These are phyloP conservation scores for Hemaris fuciformis DNA, from an alignment of 2,888 invertebrate species.

Conservation along the genomic window DNA sequence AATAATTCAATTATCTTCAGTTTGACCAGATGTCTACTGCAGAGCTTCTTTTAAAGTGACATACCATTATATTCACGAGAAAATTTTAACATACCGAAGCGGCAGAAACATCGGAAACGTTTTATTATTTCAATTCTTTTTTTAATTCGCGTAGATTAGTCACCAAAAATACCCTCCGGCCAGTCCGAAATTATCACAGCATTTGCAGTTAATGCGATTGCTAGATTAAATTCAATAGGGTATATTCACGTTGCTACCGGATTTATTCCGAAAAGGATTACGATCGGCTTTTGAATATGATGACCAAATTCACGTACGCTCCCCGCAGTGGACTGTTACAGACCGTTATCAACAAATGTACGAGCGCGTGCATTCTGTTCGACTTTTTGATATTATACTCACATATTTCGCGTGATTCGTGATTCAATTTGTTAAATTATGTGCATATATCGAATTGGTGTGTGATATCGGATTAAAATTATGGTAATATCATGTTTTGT, in stretches of 20 bases:
- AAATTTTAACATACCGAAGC: neutral
- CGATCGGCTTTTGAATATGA: slow-evolving; percentile 17
- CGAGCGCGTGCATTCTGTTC: neutral
- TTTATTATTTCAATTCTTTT: neutral
- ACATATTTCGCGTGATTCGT: neutral
- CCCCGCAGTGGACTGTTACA: neutral
- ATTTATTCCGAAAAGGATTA: slow-evolving; percentile 16
- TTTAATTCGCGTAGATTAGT: neutral
- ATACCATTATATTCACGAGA: no score
- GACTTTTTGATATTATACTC: neutral
- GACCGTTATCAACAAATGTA: neutral
- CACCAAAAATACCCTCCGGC: neutral
- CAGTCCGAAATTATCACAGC: neutral
- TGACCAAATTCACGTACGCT: slow-evolving; percentile 12
- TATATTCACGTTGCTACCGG: neutral
- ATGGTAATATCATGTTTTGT: no score
- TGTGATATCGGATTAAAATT: no score
- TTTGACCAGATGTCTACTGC: no score
- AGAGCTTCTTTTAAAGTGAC: no score
- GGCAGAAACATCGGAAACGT: neutral
- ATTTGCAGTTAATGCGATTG: slow-evolving; percentile 5
- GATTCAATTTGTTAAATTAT: neutral
- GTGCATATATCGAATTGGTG: neutral
- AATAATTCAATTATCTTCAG: no score
- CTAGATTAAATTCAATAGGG: slow-evolving; percentile 8